These are phyloP conservation scores for Sebastes hubbsi DNA, from an alignment of 2,797 vertebrate species.

Conservation along the genomic window DNA sequence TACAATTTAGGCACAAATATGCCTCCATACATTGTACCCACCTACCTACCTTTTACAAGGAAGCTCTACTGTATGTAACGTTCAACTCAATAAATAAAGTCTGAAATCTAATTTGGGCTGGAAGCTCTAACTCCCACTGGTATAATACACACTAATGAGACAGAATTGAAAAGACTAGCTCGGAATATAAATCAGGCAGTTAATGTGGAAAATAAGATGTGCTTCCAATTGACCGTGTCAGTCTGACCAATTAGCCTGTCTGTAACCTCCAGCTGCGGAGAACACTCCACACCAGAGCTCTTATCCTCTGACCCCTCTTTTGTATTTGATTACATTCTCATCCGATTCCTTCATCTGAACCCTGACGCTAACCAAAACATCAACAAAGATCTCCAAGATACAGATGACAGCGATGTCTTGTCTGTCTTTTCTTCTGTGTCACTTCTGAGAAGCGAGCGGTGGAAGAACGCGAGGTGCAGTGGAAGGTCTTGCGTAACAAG, in stretches of 20 bases:
- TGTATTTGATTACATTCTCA: conserved; percentile 28
- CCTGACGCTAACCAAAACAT: conserved; percentile 33
- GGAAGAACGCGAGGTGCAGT: conserved; percentile 26
- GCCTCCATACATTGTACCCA: neutral
- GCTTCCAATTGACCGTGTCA: conserved; percentile 4
- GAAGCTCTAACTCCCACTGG: neutral
- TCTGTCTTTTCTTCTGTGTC: conserved; percentile 15
- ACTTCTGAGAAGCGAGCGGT: conserved; percentile 42
- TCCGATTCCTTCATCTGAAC: conserved; percentile 9
- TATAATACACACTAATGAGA: conserved; percentile 16
- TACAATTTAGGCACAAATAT: neutral
- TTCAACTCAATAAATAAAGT: neutral
- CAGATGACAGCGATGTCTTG: conserved; percentile 20
- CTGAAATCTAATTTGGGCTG: neutral
- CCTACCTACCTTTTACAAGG: neutral
- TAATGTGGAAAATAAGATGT: conserved; percentile 40
- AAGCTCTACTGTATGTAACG: neutral
- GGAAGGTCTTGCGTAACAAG: conserved; percentile 60
- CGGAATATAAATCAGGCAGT: conserved; percentile 31
- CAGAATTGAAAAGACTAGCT: neutral
- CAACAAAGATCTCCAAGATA: conserved; percentile 46
- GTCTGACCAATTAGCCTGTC: conserved; percentile 37
- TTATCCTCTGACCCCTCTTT: conserved; percentile 22
- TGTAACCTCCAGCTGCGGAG: conserved; percentile 25
- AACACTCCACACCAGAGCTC: conserved; percentile 7